Conservation (phyloP, 2,797 vertebrate genomes). For the Acipenser oxyrinchus region DNA sequence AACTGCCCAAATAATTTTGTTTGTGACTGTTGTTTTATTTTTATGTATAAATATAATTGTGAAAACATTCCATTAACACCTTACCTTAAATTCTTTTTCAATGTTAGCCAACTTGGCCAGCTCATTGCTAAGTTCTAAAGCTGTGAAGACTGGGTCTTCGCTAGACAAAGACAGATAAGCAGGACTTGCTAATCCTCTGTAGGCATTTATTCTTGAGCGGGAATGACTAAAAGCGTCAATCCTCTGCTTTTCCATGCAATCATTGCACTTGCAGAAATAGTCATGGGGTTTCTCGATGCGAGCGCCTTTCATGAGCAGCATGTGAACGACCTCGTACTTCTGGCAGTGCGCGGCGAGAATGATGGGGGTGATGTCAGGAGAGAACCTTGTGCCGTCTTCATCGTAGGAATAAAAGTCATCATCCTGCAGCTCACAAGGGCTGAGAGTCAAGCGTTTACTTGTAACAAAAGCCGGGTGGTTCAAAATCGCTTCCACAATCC, state of each 20-base stretch:
- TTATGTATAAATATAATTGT: no score
- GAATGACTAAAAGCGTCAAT: slow-evolving; percentile 76
- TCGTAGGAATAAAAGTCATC: slow-evolving; percentile 74
- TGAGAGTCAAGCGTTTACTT: slow-evolving; percentile 64
- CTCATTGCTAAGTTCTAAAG: slow-evolving; percentile 74
- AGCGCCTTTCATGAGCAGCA: slow-evolving; percentile 65
- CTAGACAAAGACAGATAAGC: slow-evolving; percentile 73
- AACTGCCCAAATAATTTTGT: no score
- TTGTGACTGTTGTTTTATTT: no score
- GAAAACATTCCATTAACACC: background rate
- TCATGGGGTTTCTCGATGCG: slow-evolving; percentile 73
- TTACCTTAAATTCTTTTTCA: slow-evolving; percentile 81
- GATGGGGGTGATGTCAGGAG: slow-evolving; percentile 71
- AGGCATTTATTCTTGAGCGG: slow-evolving; percentile 73
- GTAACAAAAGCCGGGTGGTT: slow-evolving; percentile 66
- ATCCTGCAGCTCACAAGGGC: slow-evolving; percentile 64
- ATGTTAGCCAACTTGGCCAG: slow-evolving; percentile 73
- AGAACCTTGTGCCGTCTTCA: slow-evolving; percentile 68
- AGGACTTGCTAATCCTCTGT: slow-evolving; percentile 71
- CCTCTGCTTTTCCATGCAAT: slow-evolving; percentile 65
- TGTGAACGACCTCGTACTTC: slow-evolving; percentile 75
- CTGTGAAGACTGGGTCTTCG: slow-evolving; percentile 73
- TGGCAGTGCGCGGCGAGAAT: slow-evolving; percentile 75
- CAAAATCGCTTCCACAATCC: slow-evolving; percentile 71
- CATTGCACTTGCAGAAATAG: slow-evolving; percentile 72